Evolutionary conservation across 2,797 vertebrate species (phyloP).

Genomic region (Antrozous pallidus): DNA sequence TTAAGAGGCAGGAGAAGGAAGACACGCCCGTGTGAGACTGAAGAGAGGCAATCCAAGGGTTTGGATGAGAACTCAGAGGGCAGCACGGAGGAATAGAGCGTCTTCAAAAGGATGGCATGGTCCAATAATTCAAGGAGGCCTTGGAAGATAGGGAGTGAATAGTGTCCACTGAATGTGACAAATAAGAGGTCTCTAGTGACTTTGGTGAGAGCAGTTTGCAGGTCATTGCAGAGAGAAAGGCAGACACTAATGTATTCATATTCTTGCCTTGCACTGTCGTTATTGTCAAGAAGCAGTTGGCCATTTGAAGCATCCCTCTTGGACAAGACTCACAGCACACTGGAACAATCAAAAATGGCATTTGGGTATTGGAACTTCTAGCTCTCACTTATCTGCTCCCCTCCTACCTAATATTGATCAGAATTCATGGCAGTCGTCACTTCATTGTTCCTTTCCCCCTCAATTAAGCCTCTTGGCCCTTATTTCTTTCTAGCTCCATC

Average conservation of each 20-base stretch:
- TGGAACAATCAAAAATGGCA: neutral
- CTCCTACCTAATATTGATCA: neutral
- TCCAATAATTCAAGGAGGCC: neutral
- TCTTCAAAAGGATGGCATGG: neutral
- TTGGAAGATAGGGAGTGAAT: neutral
- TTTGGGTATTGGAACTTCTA: neutral
- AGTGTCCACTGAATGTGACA: neutral
- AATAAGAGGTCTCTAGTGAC: neutral
- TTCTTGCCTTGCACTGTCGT: neutral
- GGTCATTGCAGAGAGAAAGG: neutral
- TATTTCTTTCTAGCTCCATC: neutral
- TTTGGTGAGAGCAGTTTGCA: neutral
- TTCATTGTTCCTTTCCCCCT: neutral
- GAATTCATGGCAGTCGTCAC: neutral
- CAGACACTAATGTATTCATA: neutral
- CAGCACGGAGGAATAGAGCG: neutral
- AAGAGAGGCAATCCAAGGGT: neutral
- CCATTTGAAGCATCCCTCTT: neutral
- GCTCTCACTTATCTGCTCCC: neutral
- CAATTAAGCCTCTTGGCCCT: neutral
- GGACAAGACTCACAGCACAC: neutral
- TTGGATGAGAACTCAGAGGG: neutral
- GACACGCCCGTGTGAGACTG: neutral
- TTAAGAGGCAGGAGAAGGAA: neutral
- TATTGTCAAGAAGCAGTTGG: neutral